These are phyloP conservation scores for Polylopha cassiicola DNA, from an alignment of 2,888 invertebrate species.

Conservation along the genomic window DNA sequence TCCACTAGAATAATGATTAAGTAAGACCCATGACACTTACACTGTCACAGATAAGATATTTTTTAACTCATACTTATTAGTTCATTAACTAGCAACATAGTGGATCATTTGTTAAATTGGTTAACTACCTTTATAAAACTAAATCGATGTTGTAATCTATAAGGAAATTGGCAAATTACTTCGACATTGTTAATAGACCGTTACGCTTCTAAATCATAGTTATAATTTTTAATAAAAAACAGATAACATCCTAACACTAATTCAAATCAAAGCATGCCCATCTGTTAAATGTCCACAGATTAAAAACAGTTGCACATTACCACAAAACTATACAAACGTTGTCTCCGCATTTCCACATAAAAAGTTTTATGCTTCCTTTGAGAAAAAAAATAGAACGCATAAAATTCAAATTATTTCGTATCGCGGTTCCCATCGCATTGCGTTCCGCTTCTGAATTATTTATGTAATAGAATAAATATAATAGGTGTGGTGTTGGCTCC, in stretches of 20 bases:
- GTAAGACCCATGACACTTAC: too few species aligned
- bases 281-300: constrained; percentile 47
- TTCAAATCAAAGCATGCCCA: constrained; percentile 32
- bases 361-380: constrained; percentile 52
- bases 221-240: neutral
- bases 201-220: too few species aligned
- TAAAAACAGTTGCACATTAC: constrained; percentile 41
- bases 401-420: constrained; percentile 63
- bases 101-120: too few species aligned
- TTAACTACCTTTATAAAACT: too few species aligned
- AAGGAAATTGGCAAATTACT: too few species aligned
- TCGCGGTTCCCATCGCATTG: constrained; percentile 55
- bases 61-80: too few species aligned
- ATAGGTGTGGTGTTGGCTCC: constrained; percentile 64
- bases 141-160: too few species aligned
- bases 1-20: too few species aligned
- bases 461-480: constrained; percentile 54
- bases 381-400: constrained; percentile 48
- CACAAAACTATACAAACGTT: constrained; percentile 42
- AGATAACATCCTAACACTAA: neutral
- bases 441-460: constrained; percentile 65
- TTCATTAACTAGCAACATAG: too few species aligned
- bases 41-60: too few species aligned
- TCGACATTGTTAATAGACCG: too few species aligned
- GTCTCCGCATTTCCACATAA: constrained; percentile 40